Evolutionary conservation across 2,888 invertebrate genomes (phyloP), one percentile per base, ranked within the genome.

Genomic region (Hyles lineata): DNA sequence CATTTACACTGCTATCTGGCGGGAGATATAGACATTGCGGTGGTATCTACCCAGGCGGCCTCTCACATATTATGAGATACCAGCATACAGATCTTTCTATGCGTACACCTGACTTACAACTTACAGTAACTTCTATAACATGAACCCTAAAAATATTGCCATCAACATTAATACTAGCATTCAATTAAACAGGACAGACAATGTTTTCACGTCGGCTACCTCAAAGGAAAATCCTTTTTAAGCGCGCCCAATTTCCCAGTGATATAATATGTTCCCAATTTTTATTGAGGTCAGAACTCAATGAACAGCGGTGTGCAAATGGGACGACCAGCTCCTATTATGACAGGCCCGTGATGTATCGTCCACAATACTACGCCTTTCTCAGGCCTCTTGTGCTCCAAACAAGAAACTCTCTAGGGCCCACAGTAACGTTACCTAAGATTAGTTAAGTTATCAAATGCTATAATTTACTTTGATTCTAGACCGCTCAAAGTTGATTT

Each of bases 231-330:
- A 55, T n/a, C 55, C 23, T 60, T 23, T 25, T 23, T 43, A 23
- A 25, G 23, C 63, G 15, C 55, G 1, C n/a, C 55, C 55, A 63
- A 63, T 63, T 62, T 62, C 35, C 62, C 9, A 67, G 67, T 67
- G 43, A 67, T 43, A 67, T 67, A 50, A 67, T 67, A 35, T 35
- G 67, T 50, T 21, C 63, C 63, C 43, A 63, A 43, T 63, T 63
- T 63, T 21, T 63, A 63, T 63, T 63, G 63, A 35, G 63, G 67
- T 67, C 67, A 67, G 50, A 50, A 43, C 23, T 50, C 67, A 67
- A 67, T 67, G 67, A 43, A 67, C 23, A 67, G 43, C 43, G 7
- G 43, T 11, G 35, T 35, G n/a, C 67, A 43, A 67, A 23, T 67
- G 50, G 67, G 17, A 23, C 63, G 35, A 63, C 67, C 15, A 23